Conservation (phyloP, 2,797 vertebrate species). For the Characodon lateralis region DNA sequence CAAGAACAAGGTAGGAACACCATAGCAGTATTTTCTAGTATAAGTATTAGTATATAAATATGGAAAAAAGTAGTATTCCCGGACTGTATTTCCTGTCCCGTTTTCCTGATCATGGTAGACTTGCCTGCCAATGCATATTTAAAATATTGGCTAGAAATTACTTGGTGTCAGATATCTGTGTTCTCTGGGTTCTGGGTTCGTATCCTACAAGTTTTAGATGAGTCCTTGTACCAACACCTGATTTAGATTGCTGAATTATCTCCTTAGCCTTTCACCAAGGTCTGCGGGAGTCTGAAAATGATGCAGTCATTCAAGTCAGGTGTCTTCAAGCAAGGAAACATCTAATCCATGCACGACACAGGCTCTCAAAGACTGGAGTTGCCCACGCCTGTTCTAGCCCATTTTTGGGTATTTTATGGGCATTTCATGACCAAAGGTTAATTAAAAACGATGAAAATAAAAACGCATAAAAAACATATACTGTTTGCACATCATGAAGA, state of each 20-base stretch:
- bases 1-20: slow-evolving; percentile 92
- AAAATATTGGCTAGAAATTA: not conserved
- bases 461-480: too few relatives aligned
- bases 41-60: not conserved
- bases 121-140: not conserved
- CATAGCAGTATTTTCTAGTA: not conserved
- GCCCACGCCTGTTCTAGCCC: too few relatives aligned
- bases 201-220: not conserved
- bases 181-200: not conserved
- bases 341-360: not conserved
- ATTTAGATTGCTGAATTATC: not conserved
- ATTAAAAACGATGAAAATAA: not conserved
- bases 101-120: not conserved
- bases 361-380: not conserved
- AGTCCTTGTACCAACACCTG: not conserved
- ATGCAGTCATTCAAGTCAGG: not conserved
- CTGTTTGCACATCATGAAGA: not conserved
- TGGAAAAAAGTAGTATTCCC: not conserved
- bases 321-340: not conserved
- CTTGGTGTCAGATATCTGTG: not conserved
- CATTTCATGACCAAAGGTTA: not conserved
- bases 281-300: not conserved
- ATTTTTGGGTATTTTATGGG: not conserved
- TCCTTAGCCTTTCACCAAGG: not conserved
- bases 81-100: not conserved